Base-by-base conservation (phyloP, 2,797 vertebrate genomes). In the Trachurus trachurus region DNA sequence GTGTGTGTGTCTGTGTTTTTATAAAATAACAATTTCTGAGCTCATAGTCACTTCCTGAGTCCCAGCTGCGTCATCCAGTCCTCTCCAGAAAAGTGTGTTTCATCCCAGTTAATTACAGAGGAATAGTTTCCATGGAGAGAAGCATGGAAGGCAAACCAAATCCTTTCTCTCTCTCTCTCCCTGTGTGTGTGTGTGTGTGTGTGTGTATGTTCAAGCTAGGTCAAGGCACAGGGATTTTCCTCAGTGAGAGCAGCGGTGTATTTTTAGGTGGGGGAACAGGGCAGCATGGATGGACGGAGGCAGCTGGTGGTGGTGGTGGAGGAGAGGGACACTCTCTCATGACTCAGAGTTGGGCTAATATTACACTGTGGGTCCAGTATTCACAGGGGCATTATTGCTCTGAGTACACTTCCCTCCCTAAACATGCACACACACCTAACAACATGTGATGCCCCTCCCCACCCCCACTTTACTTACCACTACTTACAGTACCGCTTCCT, bases 211-310 rank as follows among this genome's bases (percentile, higher is more conserved):
- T 74, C 3, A 42, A 56, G 82, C 54, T 45, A 58, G 82, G 82
- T 91, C 76, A 76, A 78, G 66, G 81, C 85, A 56, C 31, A 63
- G 94, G 93, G 91, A 89, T 93, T 94, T 95, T 95, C 93, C 93
- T 91, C 74, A 70, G 83, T 88, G 92, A 93, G 82, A 82, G 87
- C 85, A 92, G 78, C 31, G 71, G 88, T 87, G 87, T 95, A 95
- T 95, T 95, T 95, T 94, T 95, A 93, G 91, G 52, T 50, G 45
- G 59, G 81, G 64, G 57, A 71, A 71, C 58, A 76, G 83, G 71
- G 84, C 87, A 86, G 83, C 83, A 88, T 83, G 83, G 93, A 95
- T 74, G 82, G 94, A 95, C 93, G 81, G 93, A 83, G 78, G 89
- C 95, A 96, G 94, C 94, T 96, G 95, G 78, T 49, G 68, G 65